These are phyloP conservation scores for Brachionus sp. DNA, from an alignment of 1,140 invertebrate genomes.

Conservation along the genomic window DNA sequence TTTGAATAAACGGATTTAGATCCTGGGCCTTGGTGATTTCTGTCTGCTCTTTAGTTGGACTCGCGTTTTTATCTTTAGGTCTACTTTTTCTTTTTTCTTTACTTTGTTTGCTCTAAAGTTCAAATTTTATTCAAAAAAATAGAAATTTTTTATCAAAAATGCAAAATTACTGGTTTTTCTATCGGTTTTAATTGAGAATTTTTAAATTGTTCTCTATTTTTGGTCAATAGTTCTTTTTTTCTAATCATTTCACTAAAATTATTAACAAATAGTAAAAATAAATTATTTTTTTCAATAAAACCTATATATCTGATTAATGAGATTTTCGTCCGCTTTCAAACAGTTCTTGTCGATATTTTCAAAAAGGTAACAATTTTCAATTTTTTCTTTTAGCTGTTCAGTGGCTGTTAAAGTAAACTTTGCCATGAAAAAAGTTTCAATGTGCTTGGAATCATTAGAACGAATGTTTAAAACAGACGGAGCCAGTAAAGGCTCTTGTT, in stretches of 20 bases:
- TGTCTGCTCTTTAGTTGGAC: neutral
- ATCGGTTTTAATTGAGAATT: neutral
- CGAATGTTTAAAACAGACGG: neutral
- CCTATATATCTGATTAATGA: conserved; percentile 23
- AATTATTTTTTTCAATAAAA: neutral
- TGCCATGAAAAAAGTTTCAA: neutral
- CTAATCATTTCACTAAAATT: conserved; percentile 3
- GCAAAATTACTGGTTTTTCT: conserved; percentile 5
- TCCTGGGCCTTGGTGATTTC: neutral
- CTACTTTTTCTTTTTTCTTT: conserved; percentile 13
- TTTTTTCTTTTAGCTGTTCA: neutral
- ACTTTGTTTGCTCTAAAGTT: neutral
- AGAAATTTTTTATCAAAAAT: neutral
- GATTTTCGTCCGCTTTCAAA: conserved; percentile 9
- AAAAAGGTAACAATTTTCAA: neutral
- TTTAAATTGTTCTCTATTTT: conserved; percentile 30
- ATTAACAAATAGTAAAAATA: neutral
- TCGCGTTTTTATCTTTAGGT: neutral
- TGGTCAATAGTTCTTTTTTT: neutral
- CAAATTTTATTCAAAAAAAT: neutral
- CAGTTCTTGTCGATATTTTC: conserved; percentile 29
- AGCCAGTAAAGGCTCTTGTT: neutral
- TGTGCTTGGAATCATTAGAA: neutral
- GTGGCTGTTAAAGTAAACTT: neutral
- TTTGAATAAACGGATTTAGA: conserved; percentile 75